Evolutionary conservation across 2,888 invertebrate genomes (phyloP), one percentile per base, ranked within the genome.

Genomic region (Neuroscelio doddi): DNA sequence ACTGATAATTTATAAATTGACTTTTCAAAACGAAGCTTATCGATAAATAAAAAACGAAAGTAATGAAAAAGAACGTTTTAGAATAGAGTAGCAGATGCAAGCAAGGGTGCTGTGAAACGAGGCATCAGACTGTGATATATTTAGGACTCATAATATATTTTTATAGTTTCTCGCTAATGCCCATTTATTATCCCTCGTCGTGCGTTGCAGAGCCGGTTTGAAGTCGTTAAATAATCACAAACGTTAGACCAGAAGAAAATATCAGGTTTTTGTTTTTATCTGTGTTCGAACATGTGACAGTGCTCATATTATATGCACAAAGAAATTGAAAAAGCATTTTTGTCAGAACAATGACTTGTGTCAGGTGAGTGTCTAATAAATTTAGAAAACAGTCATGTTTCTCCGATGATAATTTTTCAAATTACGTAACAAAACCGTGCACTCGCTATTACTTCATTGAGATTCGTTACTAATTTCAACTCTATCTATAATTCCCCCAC

Each of bases 111-210:
- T 58, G 44, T 36, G 53, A 58, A 63, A 62, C 45, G 58, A 59
- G 59, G 17, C 59, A 55, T 68, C 38, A 47, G 41, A 34, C 53
- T 58, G 68, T 61, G 61, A 66, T 66, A 66, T 62, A 66, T 69
- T 70, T 67, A 56, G 67, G 64, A 64, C 50, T 52, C 68, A 27
- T 72, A 66, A 68, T 65, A 65, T 69, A 72, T 70, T 72, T 70
- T 72, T 70, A 70, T 70, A 72, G 72, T 64, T 72, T 69, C 70
- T 52, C 50, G 67, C 67, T 72, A 69, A 72, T 62, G 64, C 68
- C 50, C 67, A 70, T 70, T 72, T 72, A 72, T 70, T 72, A 72
- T 70, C 67, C 55, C 61, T 53, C 57, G 61, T 66, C 65, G 62
- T 58, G 41, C 56, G 57, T 51, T 62, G 56, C 64, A 32, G 55